Evolutionary conservation across 2,888 invertebrate genomes (phyloP), one percentile per base, ranked within the genome.

Genomic region (Panzeria rudis): DNA sequence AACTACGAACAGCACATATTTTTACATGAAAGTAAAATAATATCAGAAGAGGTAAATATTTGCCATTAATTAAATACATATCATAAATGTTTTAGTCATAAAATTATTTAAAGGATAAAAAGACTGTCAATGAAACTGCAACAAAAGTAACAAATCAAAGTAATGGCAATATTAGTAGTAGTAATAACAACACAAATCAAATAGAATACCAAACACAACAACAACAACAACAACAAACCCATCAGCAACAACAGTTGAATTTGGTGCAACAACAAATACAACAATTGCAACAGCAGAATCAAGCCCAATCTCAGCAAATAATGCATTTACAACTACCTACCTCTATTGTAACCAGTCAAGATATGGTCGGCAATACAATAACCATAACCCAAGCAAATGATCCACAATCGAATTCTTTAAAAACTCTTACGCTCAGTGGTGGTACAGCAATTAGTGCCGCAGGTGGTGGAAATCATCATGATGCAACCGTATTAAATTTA

Each of bases 1-100:
- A 95, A 95, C 89, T 95, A 94, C 89, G 91, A 94, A 83, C 94
- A 95, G 90, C 95, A 95, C 89, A 93, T 94, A 86, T 91, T 93
- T 72, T 93, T 94, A 82, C 95, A 94, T 84, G 92, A 92, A 84
- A 89, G 89, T 84, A 89, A 87, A 81, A 68, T 75, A 61, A 82
- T 69, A 50, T 32, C 83, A 54, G 89, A 78, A 8, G 56, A 82
- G 78, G 85, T 82, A 81, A 76, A 79, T 72, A 11, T 50, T 54
- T 50, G 2, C 3, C 9, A 32, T 13, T 59, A 59, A 35, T 17
- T 17, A 35, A 9, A 8, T n/a, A n/a, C n/a, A n/a, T 35, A 13
- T 8, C 0, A 17, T 9, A 59, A 8, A 32, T 29, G 4, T 20
- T 20, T 23, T 25, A 25, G 44, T 64, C 17, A 8, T 29, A 23